These are phyloP conservation scores for Cyclophora albipunctata DNA, from an alignment of 2,888 invertebrate genomes.

Conservation along the genomic window DNA sequence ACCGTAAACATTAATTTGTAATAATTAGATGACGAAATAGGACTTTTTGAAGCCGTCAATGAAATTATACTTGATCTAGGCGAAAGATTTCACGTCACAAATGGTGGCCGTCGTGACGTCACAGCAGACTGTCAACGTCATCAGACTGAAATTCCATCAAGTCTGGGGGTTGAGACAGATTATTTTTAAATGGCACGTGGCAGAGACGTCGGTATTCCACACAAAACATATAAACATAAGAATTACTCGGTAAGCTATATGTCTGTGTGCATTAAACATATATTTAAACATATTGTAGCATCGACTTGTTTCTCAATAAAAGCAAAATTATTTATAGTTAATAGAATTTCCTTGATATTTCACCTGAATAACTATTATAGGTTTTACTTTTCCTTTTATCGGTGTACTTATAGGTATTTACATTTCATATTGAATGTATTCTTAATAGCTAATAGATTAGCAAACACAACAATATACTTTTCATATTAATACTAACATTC, in stretches of 20 bases:
- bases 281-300: too few relatives aligned
- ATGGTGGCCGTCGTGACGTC: slow-evolving; percentile 21
- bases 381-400: too few relatives aligned
- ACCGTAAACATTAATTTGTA: background rate
- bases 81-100: slow-evolving; percentile 11
- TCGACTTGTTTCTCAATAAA: too few relatives aligned
- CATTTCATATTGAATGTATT: too few relatives aligned
- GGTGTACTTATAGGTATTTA: too few relatives aligned
- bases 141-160: slow-evolving; percentile 22
- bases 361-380: too few relatives aligned
- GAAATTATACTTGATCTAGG: background rate
- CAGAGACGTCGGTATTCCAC: slow-evolving; percentile 21
- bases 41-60: background rate
- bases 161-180: slow-evolving; percentile 22
- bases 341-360: too few relatives aligned
- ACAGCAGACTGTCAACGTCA: slow-evolving; percentile 20
- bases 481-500: too few relatives aligned
- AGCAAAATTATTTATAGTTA: too few relatives aligned
- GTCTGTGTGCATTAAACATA: background rate
- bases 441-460: too few relatives aligned
- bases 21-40: background rate
- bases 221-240: slow-evolving; percentile 8
- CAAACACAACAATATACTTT: too few relatives aligned
- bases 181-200: slow-evolving; percentile 31
- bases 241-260: background rate